Base-by-base conservation (phyloP, 2,888 invertebrate genomes). In the Epinotia ramella region DNA sequence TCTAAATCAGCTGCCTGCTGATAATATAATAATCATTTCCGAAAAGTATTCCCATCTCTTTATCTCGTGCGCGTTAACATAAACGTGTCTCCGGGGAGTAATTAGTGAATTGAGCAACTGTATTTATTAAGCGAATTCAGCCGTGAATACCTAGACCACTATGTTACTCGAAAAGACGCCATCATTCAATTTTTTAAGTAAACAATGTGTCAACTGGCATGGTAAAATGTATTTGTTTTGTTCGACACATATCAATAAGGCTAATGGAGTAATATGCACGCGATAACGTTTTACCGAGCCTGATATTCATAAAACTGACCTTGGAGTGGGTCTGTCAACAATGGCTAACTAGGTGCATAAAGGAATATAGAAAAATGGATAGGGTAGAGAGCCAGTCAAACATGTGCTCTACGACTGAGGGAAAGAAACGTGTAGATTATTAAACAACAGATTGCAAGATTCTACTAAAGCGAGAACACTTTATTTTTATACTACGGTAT, bases 261-360 rank as follows among this genome's bases (percentile, higher is more conserved):
- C n/a, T 44, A 24, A 57, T 57, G 57, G 57, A 57, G 18, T 44
- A 69, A 49, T 46, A 73, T 69, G 63, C 56, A 73, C 28, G 68
- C 28, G 57, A 49, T 16, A 56, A 3, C 28, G 40, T 57, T 0
- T 57, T 12, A 33, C 18, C 11, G 11, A 13, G 67, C 53, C 18
- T 56, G 40, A 40, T 13, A 67, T 56, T 16, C 24, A 40, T n/a
- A 66, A 71, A 33, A 56, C 59, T 60, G 67, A 56, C 68, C 68
- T 64, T 64, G 57, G 28, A 6, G 3, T 24, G n/a, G 20, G 57
- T 24, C 28, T 18, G 18, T 62, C 60, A 67, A 44, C 20, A 53
- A 40, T 67, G 33, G 40, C 5, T n/a, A n/a, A n/a, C n/a, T 53
- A 16, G 9, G 33, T 53, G 33, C 60, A 49, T 56, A 40, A 56